Evolutionary conservation across 2,797 vertebrate species (phyloP), one percentile per base, ranked within the genome.

Genomic region (Cetoscarus ocellatus): DNA sequence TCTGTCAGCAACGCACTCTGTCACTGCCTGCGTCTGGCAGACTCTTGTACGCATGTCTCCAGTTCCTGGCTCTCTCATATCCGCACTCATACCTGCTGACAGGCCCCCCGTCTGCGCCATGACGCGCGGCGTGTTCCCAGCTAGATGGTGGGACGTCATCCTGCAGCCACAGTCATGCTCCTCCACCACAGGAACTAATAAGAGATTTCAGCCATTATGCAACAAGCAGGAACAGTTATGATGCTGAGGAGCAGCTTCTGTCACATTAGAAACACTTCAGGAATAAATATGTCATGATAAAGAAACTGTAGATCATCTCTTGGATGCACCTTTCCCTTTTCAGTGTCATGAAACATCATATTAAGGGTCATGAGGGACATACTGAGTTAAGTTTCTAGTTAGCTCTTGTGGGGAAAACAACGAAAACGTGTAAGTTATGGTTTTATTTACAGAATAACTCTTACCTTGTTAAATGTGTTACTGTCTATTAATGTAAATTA

Each of bases 41-140:
- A 17, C 51, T 70, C 45, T 18, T 59, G 66, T 39, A 54, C 65
- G 73, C 77, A 66, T 60, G 68, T 81, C 64, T 82, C 70, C 60
- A 67, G 17, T 62, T 34, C 43, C 55, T 67, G 65, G 15, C 50
- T 57, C 14, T n/a, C 64, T 73, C 68, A 77, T 18, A 70, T 70
- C 58, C 70, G 18, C 68, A 64, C 66, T 77, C 51, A 18, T 73
- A 84, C 70, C 85, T 81, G 82, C 79, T 84, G 81, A 86, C 86
- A 90, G 74, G 56, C 53, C 67, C 68, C 53, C 79, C 59, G 47
- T 56, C 78, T 82, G 80, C 71, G 74, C 70, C 61, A 62, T 48
- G 77, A 84, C 82, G 78, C 80, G 66, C 70, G 10, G 67, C 70
- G 52, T 45, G 55, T 52, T 60, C 43, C 17, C 58, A 40, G 27